Percentiles rank a stretch among this genome's conserved stretches.
Evolutionary conservation across 1,140 invertebrate species (phyloP).

Genomic region (Phortica variegata): DNA sequence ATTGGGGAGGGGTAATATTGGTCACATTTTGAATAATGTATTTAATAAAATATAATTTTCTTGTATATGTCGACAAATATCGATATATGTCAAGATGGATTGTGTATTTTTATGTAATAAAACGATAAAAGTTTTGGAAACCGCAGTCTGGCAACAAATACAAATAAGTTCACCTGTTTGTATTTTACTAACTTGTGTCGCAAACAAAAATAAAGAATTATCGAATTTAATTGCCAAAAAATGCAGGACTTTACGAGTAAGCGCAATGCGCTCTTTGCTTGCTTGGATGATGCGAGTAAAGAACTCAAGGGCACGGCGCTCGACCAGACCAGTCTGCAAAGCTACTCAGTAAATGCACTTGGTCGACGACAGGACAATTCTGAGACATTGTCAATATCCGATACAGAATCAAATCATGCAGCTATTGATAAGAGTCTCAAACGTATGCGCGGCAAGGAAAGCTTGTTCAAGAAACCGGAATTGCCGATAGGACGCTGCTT

Average conservation of each 20-base stretch:
- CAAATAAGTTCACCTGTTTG: too few relatives aligned
- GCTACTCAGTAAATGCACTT: conserved; percentile 34
- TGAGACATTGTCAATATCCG: conserved; percentile 12
- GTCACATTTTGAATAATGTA: too few relatives aligned
- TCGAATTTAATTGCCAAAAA: too few relatives aligned
- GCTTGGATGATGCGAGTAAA: conserved; percentile 61
- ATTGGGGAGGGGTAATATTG: too few relatives aligned
- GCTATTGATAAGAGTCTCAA: conserved; percentile 52
- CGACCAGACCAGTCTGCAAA: conserved; percentile 51
- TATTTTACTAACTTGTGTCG: too few relatives aligned
- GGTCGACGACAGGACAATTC: conserved; percentile 10
- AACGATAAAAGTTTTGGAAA: too few relatives aligned
- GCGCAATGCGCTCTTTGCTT: conserved; percentile 60
- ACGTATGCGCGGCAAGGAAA: conserved; percentile 70
- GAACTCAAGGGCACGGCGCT: conserved; percentile 57
- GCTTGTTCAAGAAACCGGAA: conserved; percentile 74
- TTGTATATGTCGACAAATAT: too few relatives aligned
- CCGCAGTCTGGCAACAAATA: too few relatives aligned
- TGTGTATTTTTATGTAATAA: too few relatives aligned
- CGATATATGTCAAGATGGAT: too few relatives aligned
- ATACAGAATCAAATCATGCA: conserved; percentile 30
- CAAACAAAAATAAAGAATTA: neutral
- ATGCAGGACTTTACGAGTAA: conserved; percentile 59
- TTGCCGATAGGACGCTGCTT: conserved; percentile 62
- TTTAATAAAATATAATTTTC: too few relatives aligned